phyloP scores from a whole-genome alignment of 2,113 vertebrate genomes.

The Corvus cornix region DNA sequence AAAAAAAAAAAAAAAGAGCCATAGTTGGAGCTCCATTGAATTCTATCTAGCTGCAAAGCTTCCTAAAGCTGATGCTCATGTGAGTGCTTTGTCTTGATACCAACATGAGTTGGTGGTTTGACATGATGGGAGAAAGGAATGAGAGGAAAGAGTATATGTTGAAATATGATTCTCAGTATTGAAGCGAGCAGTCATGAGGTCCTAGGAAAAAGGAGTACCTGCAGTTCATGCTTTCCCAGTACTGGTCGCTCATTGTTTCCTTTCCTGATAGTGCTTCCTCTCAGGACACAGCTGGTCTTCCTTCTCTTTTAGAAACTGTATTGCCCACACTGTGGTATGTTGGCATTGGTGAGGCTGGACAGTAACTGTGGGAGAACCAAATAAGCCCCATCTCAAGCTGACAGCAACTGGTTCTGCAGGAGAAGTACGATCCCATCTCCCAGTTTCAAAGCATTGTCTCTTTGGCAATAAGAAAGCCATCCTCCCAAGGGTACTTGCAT shows the following conservation, averaged over 20 bases:
- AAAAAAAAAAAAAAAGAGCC: not conserved
- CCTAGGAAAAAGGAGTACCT: not conserved
- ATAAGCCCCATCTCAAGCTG: not conserved
- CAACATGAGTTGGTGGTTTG: not conserved
- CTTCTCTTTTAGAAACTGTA: not conserved
- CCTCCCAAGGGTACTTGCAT: not conserved
- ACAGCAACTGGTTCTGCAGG: not conserved
- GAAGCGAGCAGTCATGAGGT: not conserved
- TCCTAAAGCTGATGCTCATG: not conserved
- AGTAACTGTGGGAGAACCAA: not conserved
- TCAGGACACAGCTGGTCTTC: not conserved
- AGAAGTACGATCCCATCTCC: not conserved
- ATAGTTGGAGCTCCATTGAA: not conserved
- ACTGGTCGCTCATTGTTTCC: not conserved
- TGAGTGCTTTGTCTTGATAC: not conserved
- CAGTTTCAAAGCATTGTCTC: not conserved
- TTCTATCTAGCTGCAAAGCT: not conserved
- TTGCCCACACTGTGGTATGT: not conserved
- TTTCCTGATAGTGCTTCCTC: not conserved
- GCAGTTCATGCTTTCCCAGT: not conserved
- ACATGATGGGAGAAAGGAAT: not conserved
- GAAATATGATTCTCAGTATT: not conserved
- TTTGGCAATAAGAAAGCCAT: not conserved
- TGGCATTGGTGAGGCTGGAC: not conserved
- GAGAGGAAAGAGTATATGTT: not conserved